Base-by-base conservation (phyloP, 92 coral and sea anemone species). In the Phenganax marumi region DNA sequence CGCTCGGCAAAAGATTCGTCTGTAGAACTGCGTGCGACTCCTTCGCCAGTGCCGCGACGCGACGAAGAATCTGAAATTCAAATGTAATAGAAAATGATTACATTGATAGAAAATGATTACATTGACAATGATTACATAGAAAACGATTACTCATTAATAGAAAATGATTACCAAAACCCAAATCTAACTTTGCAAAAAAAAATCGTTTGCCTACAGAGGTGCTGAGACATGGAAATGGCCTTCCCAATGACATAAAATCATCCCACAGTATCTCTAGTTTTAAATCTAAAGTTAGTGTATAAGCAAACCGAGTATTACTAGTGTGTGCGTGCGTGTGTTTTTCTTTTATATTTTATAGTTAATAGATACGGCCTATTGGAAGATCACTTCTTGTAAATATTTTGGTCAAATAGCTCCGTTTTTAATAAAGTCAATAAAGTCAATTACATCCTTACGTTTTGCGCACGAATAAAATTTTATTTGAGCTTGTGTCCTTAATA, bases 21-120 rank as follows among this genome's bases (percentile, higher is more conserved):
- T 81, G 82, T 24, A 94, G 79, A 17, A 92, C 73, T 12, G 88
- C 22, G 62, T 84, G 84, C 12, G 98, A 89, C 71, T 85, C 93
- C 84, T 75, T 90, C 23, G 98, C 93, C 56, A 94, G 85, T 50
- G 86, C 57, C 12, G 86, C 80, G 46, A 90, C 84, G 68, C 97
- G 87, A 62, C 73, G 75, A 0, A 92, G 86, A 50, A 92, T 90
- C 98, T 94, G 82, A 33, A 55, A 54, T 69, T 8, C 47, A 23
- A 63, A 18, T 63, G 22, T 18, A 18, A 63, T 56, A 56, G 17
- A 19, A 63, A 63, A 63, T 39, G 70, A 68, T 68, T 6, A 33
- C 43, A 33, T 33, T 43, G 7, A 65, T 65, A 65, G n/a, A n/a
- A n/a, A n/a, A n/a, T n/a, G n/a, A n/a, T n/a, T n/a, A n/a, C n/a